A percentile compares a stretch with the other conserved stretches of the same genome.
Evolutionary conservation across 2,113 vertebrate genomes (phyloP).

Genomic region (Vanacampus margaritifer): DNA sequence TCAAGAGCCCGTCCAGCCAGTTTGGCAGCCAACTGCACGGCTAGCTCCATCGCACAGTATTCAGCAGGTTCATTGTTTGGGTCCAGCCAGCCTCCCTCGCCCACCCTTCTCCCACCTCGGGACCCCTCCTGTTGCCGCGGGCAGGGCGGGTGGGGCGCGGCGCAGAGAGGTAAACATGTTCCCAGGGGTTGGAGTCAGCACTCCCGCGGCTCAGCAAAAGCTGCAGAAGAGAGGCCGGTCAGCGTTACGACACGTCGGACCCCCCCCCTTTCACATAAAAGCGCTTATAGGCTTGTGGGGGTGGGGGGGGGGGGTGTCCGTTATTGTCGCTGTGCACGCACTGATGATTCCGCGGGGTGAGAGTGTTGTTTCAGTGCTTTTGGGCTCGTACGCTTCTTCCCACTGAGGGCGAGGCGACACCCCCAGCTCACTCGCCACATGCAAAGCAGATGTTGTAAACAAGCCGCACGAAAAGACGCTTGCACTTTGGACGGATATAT

Average conservation of each 20-base stretch:
- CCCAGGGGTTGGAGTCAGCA: slow-evolving; percentile 75
- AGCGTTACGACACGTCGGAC: slow-evolving; percentile 62
- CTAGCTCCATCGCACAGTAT: slow-evolving; percentile 57
- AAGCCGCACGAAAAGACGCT: not conserved
- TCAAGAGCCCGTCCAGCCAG: slow-evolving; percentile 33
- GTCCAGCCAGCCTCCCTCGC: not conserved
- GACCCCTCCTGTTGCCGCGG: slow-evolving; percentile 52
- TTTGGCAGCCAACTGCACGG: slow-evolving; percentile 44
- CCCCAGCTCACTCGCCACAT: not conserved
- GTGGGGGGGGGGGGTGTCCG: slow-evolving; percentile 24
- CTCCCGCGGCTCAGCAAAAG: slow-evolving; percentile 75
- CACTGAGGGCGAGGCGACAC: not conserved
- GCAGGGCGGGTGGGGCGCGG: slow-evolving; percentile 47
- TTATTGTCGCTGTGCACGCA: slow-evolving; percentile 54
- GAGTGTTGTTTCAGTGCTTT: slow-evolving; percentile 36
- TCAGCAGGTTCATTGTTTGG: slow-evolving; percentile 79
- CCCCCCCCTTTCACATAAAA: slow-evolving; percentile 59
- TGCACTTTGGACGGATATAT: not conserved
- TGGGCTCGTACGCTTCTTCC: not conserved
- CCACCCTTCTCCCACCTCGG: not conserved
- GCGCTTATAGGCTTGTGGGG: slow-evolving; percentile 50
- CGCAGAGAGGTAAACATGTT: slow-evolving; percentile 70
- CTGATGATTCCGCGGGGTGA: slow-evolving; percentile 38
- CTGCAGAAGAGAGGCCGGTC: slow-evolving; percentile 67
- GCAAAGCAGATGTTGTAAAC: slow-evolving; percentile 14